Base-by-base conservation (phyloP, 2,888 invertebrate genomes). In the Apodemia duryi region DNA sequence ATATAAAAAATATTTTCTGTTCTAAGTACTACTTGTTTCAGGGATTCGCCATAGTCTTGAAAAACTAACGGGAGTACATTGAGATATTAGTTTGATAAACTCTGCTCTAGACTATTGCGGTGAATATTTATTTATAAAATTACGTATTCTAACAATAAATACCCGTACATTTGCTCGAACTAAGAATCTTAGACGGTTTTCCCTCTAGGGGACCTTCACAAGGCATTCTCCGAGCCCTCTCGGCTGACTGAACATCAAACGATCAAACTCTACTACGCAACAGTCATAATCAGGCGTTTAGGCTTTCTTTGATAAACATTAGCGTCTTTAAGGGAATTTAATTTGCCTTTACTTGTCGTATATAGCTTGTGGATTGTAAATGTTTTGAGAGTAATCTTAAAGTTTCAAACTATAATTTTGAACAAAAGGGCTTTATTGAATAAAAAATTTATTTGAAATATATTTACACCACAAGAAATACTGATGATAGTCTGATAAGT, bases 251-350 rank as follows among this genome's bases (percentile, higher is more conserved):
- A 76, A 88, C 87, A 79, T 90, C 90, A 90, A 91, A 89, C 89
- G 83, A 71, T 68, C 67, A 73, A 75, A 74, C 75, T 70, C 69
- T 62, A 67, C 69, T 71, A 74, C 72, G 73, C 72, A 75, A 74
- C 80, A 83, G 76, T 87, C 87, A 86, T 85, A 83, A 86, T 87
- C 86, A 86, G 83, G 80, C 77, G 83, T 82, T 86, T 83, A 85
- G 86, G 83, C 82, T 81, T 86, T 87, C 90, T 89, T 89, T 89
- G 88, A 88, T 88, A 86, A 85, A 83, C 83, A 86, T 85, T 84
- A 83, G 73, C 85, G 81, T 86, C 85, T 87, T 82, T 75, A 71
- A 71, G 71, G 84, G 86, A 89, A 89, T 89, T 88, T 89, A 88
- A 89, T 89, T 89, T 88, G 83, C 70, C 66, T 70, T 68, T 54